Evolutionary conservation across 2,888 invertebrate species (phyloP), one percentile per base, ranked within the genome.

Genomic region (Dendrolimus pini): DNA sequence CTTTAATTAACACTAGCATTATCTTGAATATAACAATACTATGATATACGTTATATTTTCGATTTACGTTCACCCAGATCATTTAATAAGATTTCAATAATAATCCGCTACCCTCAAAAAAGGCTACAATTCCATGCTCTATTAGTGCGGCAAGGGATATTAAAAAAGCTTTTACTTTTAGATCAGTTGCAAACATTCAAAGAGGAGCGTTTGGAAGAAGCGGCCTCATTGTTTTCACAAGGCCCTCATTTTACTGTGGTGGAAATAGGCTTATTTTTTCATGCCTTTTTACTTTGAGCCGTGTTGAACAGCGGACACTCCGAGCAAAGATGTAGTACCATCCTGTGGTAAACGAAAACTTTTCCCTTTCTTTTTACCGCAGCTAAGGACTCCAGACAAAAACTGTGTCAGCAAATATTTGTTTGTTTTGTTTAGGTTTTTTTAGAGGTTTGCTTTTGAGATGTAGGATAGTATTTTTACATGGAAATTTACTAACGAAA

Each of bases 231-330:
- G 80, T 78, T 78, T 77, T 66, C 69, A 58, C 66, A 69, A 78
- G 78, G 71, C 71, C 72, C 70, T 68, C 74, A 73, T 77, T 76
- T 74, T 67, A 66, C 71, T 69, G 71, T 69, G 68, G 71, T 72
- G 64, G 65, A 71, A 72, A 71, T 70, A 68, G 69, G 67, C 69
- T 73, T 68, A 75, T 69, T 69, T 76, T 74, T 76, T 70, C 66
- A 66, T 7, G 64, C 63, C 72, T 68, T 71, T 72, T 67, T 66
- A 67, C 65, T 70, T 70, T 66, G 30, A 41, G 9, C 52, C n/a
- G 42, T 13, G 53, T 52, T 30, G 47, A 47, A 47, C 47, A 47
- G 47, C 12, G 47, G 47, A 47, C 47, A 47, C 47, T 47, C 47
- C 47, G 12, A 47, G 12, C 9, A 6, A 47, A 12, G 47, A 47